Percentiles rank a stretch among this genome's conserved stretches.
Evolutionary conservation across 2,797 vertebrate genomes (phyloP).

Genomic region (Dendrocincla tyrannina): DNA sequence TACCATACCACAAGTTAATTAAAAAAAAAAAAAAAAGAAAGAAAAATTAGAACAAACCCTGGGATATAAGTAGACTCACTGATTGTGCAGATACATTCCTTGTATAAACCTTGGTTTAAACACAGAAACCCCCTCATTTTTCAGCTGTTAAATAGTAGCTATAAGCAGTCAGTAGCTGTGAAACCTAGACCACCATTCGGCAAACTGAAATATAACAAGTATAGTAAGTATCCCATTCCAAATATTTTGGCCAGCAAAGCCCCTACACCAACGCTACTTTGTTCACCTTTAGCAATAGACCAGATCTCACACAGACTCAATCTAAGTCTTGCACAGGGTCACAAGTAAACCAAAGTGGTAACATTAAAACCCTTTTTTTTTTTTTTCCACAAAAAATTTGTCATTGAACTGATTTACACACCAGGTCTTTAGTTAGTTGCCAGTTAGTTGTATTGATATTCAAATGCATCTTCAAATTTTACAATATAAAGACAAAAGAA

Average conservation of each 20-base stretch:
- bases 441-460: neutral
- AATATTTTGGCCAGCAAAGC: neutral
- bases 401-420: neutral
- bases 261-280: neutral
- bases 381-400: neutral
- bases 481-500: neutral
- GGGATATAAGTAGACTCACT: neutral
- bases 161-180: neutral
- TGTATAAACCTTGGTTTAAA: neutral
- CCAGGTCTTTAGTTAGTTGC: neutral
- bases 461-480: neutral
- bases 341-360: neutral
- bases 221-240: neutral
- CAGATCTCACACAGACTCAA: neutral
- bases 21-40: neutral
- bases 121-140: neutral
- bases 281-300: neutral
- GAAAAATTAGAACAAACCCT: neutral
- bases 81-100: neutral
- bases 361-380: neutral
- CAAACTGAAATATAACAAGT: neutral
- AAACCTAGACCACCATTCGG: neutral
- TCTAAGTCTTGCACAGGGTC: neutral
- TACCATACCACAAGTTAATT: neutral
- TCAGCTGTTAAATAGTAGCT: neutral